These are phyloP conservation scores for Ypsolopha scabrella DNA, from an alignment of 2,888 invertebrate species.

Conservation along the genomic window DNA sequence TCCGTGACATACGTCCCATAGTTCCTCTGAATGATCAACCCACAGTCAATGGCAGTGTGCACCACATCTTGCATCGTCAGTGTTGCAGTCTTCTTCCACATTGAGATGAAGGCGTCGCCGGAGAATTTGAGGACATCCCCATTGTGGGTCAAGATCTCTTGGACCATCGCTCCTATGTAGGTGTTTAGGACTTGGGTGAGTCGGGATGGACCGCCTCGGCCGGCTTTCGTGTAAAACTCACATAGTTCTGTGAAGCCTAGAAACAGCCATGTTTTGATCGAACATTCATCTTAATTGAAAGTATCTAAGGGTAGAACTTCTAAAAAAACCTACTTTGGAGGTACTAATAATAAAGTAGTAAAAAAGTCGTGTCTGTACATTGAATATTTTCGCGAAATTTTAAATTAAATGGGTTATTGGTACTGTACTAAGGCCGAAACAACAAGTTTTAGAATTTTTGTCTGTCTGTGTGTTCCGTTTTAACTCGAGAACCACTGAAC, in stretches of 20 bases:
- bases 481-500: no score
- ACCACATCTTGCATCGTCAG: conserved; percentile 71
- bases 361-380: no score
- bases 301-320: no score
- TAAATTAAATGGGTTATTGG: no score
- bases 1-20: conserved; percentile 74
- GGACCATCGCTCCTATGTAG: conserved; percentile 79
- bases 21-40: conserved; percentile 75
- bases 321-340: no score
- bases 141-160: conserved; percentile 73
- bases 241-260: conserved; percentile 74
- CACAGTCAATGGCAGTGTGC: conserved; percentile 75
- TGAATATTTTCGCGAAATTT: no score
- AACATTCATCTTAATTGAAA: no score
- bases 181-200: conserved; percentile 77
- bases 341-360: no score
- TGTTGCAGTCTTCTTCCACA: conserved; percentile 72
- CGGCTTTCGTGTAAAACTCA: conserved; percentile 74
- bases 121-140: conserved; percentile 78
- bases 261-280: no score
- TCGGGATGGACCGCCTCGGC: conserved; percentile 76
- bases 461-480: no score
- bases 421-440: no score
- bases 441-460: no score
- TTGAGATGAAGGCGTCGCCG: conserved; percentile 75